Conservation (phyloP, 2,113 vertebrate genomes). For the Prunella himalayana region DNA sequence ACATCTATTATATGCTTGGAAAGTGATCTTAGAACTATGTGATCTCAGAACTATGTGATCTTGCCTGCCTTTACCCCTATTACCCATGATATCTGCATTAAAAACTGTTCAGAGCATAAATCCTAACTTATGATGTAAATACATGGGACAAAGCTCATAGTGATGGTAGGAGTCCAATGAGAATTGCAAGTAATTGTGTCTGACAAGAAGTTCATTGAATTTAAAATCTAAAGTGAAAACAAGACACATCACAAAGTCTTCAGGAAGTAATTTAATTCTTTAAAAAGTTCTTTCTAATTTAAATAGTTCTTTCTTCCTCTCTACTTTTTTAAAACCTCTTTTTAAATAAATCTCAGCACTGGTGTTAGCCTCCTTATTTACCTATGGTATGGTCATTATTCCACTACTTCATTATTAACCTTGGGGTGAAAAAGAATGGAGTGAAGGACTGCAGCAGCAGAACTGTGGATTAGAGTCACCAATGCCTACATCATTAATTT, state of each 20-base stretch:
- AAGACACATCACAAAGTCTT: background rate
- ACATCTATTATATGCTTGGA: background rate
- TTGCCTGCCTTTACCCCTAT: background rate
- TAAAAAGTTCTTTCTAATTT: background rate
- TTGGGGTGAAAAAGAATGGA: background rate
- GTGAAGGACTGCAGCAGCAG: background rate
- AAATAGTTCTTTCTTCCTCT: background rate
- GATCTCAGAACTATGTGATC: background rate
- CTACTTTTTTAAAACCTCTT: background rate
- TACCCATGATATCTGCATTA: background rate
- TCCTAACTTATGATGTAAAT: background rate
- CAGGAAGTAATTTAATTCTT: background rate
- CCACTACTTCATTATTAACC: background rate
- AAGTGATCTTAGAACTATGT: background rate
- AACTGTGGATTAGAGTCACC: background rate
- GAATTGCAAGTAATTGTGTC: background rate
- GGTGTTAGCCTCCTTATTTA: background rate
- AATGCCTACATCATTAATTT: background rate
- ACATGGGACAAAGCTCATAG: background rate
- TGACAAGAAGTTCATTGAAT: background rate
- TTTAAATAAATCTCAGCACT: background rate
- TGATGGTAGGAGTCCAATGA: background rate
- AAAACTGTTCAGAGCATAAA: background rate
- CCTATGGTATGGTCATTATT: background rate
- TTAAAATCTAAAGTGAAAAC: background rate